Conservation (phyloP, 2,797 vertebrate species). For the Spea hammondii region DNA sequence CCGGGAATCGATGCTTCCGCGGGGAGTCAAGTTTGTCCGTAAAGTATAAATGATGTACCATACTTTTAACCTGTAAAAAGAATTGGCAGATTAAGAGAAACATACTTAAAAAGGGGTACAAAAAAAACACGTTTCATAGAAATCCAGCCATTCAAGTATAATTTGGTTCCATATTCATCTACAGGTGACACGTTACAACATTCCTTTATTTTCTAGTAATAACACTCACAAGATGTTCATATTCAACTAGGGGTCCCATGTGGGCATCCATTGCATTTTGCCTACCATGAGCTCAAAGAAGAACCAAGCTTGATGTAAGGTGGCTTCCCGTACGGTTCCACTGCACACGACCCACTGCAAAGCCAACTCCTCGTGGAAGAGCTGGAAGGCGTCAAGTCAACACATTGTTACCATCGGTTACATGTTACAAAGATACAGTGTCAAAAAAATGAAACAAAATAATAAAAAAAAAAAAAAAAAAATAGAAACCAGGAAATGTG, state of each 20-base stretch:
- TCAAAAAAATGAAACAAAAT: neutral
- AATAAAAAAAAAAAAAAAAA: neutral
- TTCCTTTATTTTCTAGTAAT: too few species aligned
- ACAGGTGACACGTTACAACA: too few species aligned
- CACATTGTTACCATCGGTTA: neutral
- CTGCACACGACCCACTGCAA: constrained; percentile 99
- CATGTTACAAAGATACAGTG: neutral
- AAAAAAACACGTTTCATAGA: too few species aligned
- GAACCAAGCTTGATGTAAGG: constrained; percentile 97
- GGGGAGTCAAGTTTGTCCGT: constrained; percentile 88
- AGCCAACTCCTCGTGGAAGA: constrained; percentile 97
- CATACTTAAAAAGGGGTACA: too few species aligned
- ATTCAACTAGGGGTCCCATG: too few species aligned
- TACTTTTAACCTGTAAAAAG: constrained; percentile 87
- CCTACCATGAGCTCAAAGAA: constrained; percentile 99
- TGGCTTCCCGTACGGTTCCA: constrained; percentile 90
- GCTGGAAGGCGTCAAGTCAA: constrained; percentile 71
- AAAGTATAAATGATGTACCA: constrained; percentile 97
- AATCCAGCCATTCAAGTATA: too few species aligned
- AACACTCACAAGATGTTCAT: too few species aligned
- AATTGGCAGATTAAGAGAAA: too few species aligned
- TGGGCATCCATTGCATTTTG: constrained; percentile 18
- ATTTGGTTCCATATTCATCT: too few species aligned
- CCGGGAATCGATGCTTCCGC: constrained; percentile 93
- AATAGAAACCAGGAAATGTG: neutral